phyloP scores from a whole-genome alignment of 2,888 invertebrate species.

The Linyphia triangularis region DNA sequence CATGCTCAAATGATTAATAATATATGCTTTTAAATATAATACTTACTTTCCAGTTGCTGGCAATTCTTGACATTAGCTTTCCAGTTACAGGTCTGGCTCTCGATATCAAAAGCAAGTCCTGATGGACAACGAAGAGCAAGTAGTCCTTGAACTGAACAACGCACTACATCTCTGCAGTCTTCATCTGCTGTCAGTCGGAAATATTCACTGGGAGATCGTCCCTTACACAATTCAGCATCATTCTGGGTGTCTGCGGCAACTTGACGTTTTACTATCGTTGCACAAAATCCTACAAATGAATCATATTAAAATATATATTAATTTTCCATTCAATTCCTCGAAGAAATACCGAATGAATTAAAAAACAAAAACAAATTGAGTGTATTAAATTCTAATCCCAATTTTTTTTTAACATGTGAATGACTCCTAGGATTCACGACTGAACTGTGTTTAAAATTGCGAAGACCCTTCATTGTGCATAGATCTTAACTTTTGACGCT shows the following conservation, averaged over 20 bases:
- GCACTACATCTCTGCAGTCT: constrained; percentile 95
- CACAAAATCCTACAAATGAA: constrained; percentile 78
- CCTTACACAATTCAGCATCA: constrained; percentile 87
- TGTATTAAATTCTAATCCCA: too few relatives aligned
- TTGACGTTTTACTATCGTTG: constrained; percentile 82
- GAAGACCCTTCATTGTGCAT: too few relatives aligned
- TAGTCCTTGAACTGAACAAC: constrained; percentile 86
- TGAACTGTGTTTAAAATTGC: too few relatives aligned
- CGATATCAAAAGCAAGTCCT: constrained; percentile 95
- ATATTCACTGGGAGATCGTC: constrained; percentile 93
- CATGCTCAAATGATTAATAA: not conserved
- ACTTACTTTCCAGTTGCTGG: constrained; percentile 95
- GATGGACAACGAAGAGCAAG: constrained; percentile 93
- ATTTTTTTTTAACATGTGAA: too few relatives aligned
- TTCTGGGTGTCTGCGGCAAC: constrained; percentile 85
- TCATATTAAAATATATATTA: not conserved
- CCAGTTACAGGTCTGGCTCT: constrained; percentile 97
- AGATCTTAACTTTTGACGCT: too few relatives aligned
- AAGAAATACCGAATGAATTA: too few relatives aligned
- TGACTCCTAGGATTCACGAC: too few relatives aligned
- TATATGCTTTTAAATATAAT: too few relatives aligned
- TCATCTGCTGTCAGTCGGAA: constrained; percentile 90
- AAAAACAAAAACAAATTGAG: too few relatives aligned
- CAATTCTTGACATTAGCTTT: constrained; percentile 97
- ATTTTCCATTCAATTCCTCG: too few relatives aligned